Conservation (phyloP, 1,140 invertebrate genomes). For the Drosophila malerkotliana region DNA sequence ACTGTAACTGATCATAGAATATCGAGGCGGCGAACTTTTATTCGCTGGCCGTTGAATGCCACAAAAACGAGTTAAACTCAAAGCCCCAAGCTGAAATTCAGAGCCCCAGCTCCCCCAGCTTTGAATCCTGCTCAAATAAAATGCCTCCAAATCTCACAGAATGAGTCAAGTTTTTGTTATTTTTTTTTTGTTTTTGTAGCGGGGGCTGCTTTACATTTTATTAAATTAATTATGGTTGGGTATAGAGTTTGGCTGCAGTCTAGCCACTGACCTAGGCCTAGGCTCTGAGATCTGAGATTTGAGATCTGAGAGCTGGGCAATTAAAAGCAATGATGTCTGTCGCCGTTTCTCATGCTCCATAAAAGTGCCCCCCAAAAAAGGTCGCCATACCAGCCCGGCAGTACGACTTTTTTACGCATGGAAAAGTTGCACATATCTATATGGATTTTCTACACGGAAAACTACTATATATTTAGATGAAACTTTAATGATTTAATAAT, state of each 20-base stretch:
- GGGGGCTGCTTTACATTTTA: constrained; percentile 53
- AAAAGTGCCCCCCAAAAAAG: constrained; percentile 79
- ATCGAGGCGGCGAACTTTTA: constrained; percentile 70
- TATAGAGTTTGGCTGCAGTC: constrained; percentile 24
- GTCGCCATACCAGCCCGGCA: constrained; percentile 49
- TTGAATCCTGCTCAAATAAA: constrained; percentile 38
- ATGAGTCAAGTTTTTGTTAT: constrained; percentile 40
- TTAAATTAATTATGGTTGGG: constrained; percentile 66
- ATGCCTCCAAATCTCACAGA: constrained; percentile 42
- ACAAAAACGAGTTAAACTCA: constrained; percentile 76
- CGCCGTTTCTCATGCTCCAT: constrained; percentile 74
- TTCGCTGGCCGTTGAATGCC: constrained; percentile 78
- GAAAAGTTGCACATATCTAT: constrained; percentile 31
- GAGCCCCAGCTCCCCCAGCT: background rate
- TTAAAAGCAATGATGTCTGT: constrained; percentile 69
- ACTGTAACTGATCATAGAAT: constrained; percentile 77
- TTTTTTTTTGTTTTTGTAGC: background rate
- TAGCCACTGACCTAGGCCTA: constrained; percentile 71
- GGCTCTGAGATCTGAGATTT: constrained; percentile 28
- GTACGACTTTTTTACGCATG: constrained; percentile 27
- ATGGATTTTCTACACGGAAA: too few species aligned
- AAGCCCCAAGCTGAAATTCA: constrained; percentile 2
- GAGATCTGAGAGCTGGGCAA: constrained; percentile 27
- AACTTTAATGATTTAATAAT: too few species aligned
- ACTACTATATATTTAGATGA: too few species aligned